Evolutionary conservation across 2,113 vertebrate species (phyloP), one percentile per base, ranked within the genome.

Genomic region (Eudorcas thomsonii): DNA sequence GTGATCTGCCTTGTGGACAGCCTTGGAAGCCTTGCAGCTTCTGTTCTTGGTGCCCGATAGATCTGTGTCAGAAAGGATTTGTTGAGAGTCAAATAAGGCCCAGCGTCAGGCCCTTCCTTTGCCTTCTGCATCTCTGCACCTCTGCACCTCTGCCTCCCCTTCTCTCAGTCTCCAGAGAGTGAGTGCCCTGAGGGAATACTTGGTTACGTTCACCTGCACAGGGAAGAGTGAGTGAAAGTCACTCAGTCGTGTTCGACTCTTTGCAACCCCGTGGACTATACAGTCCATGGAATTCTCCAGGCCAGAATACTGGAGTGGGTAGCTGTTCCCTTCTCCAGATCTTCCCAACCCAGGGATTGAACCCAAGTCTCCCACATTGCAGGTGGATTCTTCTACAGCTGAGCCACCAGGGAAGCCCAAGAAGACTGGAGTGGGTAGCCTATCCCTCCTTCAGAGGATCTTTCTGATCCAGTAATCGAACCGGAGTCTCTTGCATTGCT

Each of bases 1-100:
- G 26, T 2, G 14, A 71, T 81, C 80, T 4, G 16, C 78, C 78
- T 77, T 81, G 36, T 14, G 62, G 36, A 62, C 10, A 11, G n/a
- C 23, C 45, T 30, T 33, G 39, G 93, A 87, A 71, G 50, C 7
- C 71, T 74, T 96, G 84, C 93, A 98, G 55, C 89, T 98, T 80
- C 54, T 71, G 48, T 17, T 98, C 60, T 74, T 91, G 50, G 74
- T 91, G 57, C 62, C n/a, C 25, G 77, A 36, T 23, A 36, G 3
- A 17, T 74, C 96, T 97, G 87, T 67, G 81, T 84, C 88, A 83
- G 52, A 88, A 95, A 93, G 50, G 23, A 89, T 11, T 52, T 55
- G 81, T 6, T 71, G 36, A 90, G 64, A 94, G 62, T 50, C 62
- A 4, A 13, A 62, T 10, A 8, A 84, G 62, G n/a, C 36, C 12